Percentiles rank a stretch among this genome's conserved stretches.
phyloP scores from a whole-genome alignment of 1,140 invertebrate species.

The Drosophila nasuta region DNA sequence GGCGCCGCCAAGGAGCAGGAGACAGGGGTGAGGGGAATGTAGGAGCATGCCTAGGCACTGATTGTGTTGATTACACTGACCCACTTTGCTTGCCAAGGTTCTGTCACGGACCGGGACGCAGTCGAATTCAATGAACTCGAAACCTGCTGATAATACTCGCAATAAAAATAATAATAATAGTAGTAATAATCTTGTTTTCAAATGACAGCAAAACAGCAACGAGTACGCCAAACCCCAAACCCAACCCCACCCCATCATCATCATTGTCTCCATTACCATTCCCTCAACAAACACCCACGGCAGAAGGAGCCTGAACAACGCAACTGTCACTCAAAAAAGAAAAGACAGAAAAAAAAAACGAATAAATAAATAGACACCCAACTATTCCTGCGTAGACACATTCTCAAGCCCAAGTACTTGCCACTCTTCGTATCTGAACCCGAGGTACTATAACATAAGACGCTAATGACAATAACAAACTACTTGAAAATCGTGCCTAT shows the following conservation, averaged over 20 bases:
- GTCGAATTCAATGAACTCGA: conserved; percentile 82
- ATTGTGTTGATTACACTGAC: conserved; percentile 81
- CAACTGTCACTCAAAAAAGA: conserved; percentile 35
- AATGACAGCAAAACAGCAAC: conserved; percentile 60
- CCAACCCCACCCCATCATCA: background rate
- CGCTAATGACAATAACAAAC: conserved; percentile 61
- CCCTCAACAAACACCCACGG: background rate
- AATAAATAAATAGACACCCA: conserved; percentile 9
- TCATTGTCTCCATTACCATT: background rate
- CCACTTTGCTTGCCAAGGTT: conserved; percentile 75
- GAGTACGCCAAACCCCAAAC: background rate
- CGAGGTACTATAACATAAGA: background rate
- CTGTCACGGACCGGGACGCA: conserved; percentile 19
- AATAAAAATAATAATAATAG: conserved; percentile 75
- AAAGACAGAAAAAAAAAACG: no score
- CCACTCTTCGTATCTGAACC: conserved; percentile 6
- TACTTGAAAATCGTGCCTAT: conserved; percentile 63
- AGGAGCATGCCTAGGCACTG: conserved; percentile 73
- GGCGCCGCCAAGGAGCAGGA: conserved; percentile 20
- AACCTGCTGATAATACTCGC: conserved; percentile 76
- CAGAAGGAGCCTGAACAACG: conserved; percentile 6
- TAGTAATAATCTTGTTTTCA: conserved; percentile 80
- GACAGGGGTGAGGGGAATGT: background rate
- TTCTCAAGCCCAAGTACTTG: background rate
- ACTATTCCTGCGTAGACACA: conserved; percentile 23